Percentiles rank a stretch among this genome's conserved stretches.
Conservation (phyloP, 2,113 vertebrate genomes). For the Cryptoleucopteryx plumbea region DNA sequence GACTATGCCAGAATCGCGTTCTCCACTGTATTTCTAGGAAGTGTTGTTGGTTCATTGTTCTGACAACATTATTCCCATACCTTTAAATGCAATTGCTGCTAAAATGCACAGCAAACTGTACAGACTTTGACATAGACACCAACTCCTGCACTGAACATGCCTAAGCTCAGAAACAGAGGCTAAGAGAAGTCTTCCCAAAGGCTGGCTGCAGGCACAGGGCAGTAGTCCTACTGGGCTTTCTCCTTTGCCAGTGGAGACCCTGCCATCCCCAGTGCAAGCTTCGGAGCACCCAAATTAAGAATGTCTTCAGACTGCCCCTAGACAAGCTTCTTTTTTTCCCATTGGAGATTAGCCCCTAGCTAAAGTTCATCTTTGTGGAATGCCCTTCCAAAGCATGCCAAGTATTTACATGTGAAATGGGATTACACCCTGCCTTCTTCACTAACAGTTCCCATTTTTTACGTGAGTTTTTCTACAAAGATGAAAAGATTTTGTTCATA, state of each 20-base stretch:
- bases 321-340: background rate
- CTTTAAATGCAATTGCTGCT: slow-evolving; percentile 30
- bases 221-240: background rate
- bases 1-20: slow-evolving; percentile 5
- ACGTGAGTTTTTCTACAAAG: background rate
- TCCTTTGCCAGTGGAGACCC: background rate
- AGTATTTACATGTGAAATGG: background rate
- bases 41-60: slow-evolving; percentile 33
- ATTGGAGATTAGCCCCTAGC: background rate
- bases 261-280: background rate
- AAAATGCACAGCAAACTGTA: background rate
- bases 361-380: background rate
- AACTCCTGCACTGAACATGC: background rate
- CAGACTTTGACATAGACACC: background rate
- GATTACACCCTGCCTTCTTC: background rate
- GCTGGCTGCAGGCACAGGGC: background rate
- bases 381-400: background rate
- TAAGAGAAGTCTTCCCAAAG: background rate
- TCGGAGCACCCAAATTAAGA: background rate
- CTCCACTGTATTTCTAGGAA: slow-evolving; percentile 57
- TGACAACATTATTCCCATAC: slow-evolving; percentile 20
- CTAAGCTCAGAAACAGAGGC: background rate
- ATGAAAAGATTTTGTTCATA: background rate
- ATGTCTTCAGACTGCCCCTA: background rate
- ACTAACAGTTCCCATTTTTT: background rate